Percentiles rank a stretch among this genome's conserved stretches.
phyloP scores from a whole-genome alignment of 2,113 vertebrate genomes.

The Brevimyrus niger region DNA sequence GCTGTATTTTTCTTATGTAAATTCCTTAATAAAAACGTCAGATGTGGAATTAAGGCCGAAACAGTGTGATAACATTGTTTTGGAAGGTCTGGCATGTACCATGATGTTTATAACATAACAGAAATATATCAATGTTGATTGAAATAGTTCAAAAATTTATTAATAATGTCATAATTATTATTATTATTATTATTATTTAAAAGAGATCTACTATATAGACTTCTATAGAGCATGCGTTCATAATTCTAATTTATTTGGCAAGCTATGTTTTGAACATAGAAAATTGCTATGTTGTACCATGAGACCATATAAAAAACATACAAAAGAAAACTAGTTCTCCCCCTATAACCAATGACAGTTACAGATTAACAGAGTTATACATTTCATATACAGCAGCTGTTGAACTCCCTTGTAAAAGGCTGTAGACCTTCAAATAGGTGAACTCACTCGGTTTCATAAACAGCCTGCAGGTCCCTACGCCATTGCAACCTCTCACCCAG shows the following conservation, averaged over 20 bases:
- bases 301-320: neutral
- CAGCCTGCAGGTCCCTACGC: neutral
- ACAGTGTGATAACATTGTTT: neutral
- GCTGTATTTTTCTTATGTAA: neutral
- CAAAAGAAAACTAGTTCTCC: neutral
- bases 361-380: neutral
- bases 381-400: neutral
- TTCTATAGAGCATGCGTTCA: neutral
- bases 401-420: neutral
- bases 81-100: neutral
- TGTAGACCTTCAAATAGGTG: neutral
- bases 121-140: neutral
- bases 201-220: neutral
- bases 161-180: neutral
- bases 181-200: neutral
- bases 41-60: neutral
- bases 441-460: neutral
- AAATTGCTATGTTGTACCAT: neutral
- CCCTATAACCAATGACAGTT: neutral
- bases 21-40: neutral
- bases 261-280: neutral
- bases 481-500: constrained; percentile 12
- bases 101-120: neutral
- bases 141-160: neutral
- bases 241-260: neutral